Evolutionary conservation across 2,113 vertebrate species (phyloP), one percentile per base, ranked within the genome.

Genomic region (Egretta garzetta): DNA sequence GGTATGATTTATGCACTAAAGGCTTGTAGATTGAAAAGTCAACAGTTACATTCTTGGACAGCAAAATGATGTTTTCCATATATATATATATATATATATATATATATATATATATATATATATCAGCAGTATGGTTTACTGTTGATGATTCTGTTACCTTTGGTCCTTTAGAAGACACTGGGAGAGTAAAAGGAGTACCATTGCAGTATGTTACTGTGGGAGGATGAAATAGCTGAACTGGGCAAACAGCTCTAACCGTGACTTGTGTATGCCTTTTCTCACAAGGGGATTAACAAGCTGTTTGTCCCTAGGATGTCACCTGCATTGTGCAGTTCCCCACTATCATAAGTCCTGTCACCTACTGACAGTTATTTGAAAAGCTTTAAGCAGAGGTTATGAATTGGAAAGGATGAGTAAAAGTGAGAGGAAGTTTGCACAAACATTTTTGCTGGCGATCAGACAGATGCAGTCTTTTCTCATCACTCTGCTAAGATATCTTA

Each of bases 401-500:
- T 10, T 52, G 27, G 26, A 89, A 59, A 88, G 24, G 22, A 64
- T 73, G 15, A 92, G 35, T n/a, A 88, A 83, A 52, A 35, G 3
- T 0, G 3, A 49, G 41, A 67, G 52, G 26, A 64, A 82, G 5
- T 50, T 73, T 49, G 30, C 43, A 73, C 8, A 39, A 50, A 41
- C 8, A 0, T 1, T 27, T 26, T 70, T 91, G 9, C 19, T 63
- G 12, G 1, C 1, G 1, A 66, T 87, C 13, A 55, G 12, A 13
- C 12, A 53, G 6, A 55, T 9, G 14, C 23, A 10, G n/a, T 35
- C n/a, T 85, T 53, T 60, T 56, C 43, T 71, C 13, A 67, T 66
- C 20, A 2, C 39, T 79, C 33, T n/a, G 23, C 28, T 67, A 75
- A 73, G 0, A 0, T 37, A 17, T 35, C 8, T 59, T 2, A 72